These are phyloP conservation scores for Coregonus suidteri DNA, from an alignment of 2,797 vertebrate genomes.

Conservation along the genomic window DNA sequence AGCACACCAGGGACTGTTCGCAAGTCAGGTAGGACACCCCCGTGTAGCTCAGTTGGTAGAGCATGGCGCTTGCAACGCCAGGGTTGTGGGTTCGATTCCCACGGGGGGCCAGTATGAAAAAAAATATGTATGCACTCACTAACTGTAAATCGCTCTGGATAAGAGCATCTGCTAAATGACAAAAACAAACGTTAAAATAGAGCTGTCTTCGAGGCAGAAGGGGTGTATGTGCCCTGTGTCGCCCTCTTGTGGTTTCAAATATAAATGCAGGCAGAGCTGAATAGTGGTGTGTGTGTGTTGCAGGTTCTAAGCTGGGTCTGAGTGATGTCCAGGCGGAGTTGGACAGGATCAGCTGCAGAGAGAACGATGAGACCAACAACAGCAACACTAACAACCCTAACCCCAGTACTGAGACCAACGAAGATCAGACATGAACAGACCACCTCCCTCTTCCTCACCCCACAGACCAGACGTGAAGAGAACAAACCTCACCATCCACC, in stretches of 20 bases:
- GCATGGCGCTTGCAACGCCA: too few species aligned
- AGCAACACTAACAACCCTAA: slow-evolving; percentile 58
- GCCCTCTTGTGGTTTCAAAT: too few species aligned
- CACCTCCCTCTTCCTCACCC: background rate
- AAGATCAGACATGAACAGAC: slow-evolving; percentile 88
- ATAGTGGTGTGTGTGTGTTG: slow-evolving; percentile 7
- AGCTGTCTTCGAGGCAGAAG: background rate
- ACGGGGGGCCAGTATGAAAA: too few species aligned
- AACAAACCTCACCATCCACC: slow-evolving; percentile 1
- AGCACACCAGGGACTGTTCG: slow-evolving; percentile 90
- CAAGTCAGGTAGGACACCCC: slow-evolving; percentile 85
- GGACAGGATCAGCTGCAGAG: slow-evolving; percentile 95
- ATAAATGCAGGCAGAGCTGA: too few species aligned
- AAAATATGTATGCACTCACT: too few species aligned
- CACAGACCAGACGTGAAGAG: background rate
- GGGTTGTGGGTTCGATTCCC: too few species aligned
- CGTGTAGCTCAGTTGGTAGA: too few species aligned
- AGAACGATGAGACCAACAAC: slow-evolving; percentile 84
- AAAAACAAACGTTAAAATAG: background rate
- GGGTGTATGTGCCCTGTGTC: background rate
- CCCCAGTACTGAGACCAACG: slow-evolving; percentile 52
- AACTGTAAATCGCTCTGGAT: too few species aligned
- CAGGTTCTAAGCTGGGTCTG: slow-evolving; percentile 95
- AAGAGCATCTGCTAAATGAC: background rate
- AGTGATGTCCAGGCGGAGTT: slow-evolving; percentile 97